These are phyloP conservation scores for Ophraella communa DNA, from an alignment of 2,888 invertebrate genomes.

Conservation along the genomic window DNA sequence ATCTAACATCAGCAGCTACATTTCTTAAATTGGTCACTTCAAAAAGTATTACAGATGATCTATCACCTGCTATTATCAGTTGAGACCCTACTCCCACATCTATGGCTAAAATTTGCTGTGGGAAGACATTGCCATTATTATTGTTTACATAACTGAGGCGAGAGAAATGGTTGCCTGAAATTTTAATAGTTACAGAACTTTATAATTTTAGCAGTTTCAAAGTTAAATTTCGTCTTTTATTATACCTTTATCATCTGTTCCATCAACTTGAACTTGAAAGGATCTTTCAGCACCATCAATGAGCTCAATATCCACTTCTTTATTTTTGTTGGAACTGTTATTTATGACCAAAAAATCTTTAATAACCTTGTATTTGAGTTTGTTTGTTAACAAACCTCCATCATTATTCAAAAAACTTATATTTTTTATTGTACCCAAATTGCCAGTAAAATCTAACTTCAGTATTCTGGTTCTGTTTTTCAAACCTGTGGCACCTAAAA, in stretches of 20 bases:
- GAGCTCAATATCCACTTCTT: slow-evolving; percentile 45
- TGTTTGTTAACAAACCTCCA: slow-evolving; percentile 38
- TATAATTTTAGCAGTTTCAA: too few relatives aligned
- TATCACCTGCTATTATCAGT: slow-evolving; percentile 57
- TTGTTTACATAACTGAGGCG: slow-evolving; percentile 46
- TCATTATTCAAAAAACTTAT: slow-evolving; percentile 41
- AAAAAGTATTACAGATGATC: slow-evolving; percentile 64
- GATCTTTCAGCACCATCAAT: slow-evolving; percentile 40
- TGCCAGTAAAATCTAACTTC: slow-evolving; percentile 42
- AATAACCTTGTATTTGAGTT: slow-evolving; percentile 35
- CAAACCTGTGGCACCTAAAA: not conserved
- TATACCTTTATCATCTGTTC: slow-evolving; percentile 52
- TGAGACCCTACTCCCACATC: slow-evolving; percentile 62
- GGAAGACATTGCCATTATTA: slow-evolving; percentile 39
- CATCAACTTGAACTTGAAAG: slow-evolving; percentile 48
- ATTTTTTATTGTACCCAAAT: slow-evolving; percentile 40
- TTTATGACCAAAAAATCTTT: not conserved
- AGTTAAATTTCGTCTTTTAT: too few relatives aligned
- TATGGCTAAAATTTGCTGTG: slow-evolving; percentile 51
- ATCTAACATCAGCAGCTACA: slow-evolving; percentile 64
- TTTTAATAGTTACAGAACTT: too few relatives aligned
- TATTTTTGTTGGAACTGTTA: slow-evolving; percentile 20
- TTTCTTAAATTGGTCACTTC: slow-evolving; percentile 76
- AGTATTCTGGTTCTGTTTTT: slow-evolving; percentile 34
- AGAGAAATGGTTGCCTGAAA: slow-evolving; percentile 49